Conservation (phyloP, 2,797 vertebrate genomes). For the Molossus alvarezi region DNA sequence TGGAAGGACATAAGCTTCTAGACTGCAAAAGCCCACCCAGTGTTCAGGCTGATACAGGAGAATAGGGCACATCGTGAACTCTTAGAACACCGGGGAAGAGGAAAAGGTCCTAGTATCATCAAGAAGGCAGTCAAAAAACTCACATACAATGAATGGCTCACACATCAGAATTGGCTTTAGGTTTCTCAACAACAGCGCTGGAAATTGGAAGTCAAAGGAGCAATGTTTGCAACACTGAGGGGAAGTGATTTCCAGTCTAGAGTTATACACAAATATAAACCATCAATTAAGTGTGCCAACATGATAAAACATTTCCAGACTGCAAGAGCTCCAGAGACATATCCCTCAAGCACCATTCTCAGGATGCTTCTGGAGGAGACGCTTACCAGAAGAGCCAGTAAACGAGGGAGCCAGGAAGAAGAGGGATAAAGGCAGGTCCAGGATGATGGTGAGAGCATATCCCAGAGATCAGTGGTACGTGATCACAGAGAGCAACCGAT, state of each 20-base stretch:
- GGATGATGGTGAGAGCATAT: background rate
- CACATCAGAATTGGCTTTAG: background rate
- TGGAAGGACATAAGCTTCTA: background rate
- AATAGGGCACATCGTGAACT: background rate
- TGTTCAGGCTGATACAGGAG: background rate
- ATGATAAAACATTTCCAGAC: background rate
- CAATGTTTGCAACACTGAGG: background rate
- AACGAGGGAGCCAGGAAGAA: background rate
- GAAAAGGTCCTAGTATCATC: background rate
- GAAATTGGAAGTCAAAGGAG: background rate
- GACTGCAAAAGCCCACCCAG: background rate
- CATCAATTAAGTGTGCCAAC: background rate
- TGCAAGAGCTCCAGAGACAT: background rate
- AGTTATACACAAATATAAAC: background rate
- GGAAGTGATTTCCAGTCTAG: constrained; percentile 10
- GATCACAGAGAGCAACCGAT: background rate
- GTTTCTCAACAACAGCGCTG: background rate
- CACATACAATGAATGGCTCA: background rate
- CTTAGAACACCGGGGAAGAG: background rate
- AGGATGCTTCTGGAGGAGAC: background rate
- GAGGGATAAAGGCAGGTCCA: background rate
- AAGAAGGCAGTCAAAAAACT: background rate
- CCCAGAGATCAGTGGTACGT: background rate
- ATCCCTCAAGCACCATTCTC: background rate
- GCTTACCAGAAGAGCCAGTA: background rate